Base-by-base conservation (phyloP, 1,140 invertebrate genomes). In the Bombus superbus region DNA sequence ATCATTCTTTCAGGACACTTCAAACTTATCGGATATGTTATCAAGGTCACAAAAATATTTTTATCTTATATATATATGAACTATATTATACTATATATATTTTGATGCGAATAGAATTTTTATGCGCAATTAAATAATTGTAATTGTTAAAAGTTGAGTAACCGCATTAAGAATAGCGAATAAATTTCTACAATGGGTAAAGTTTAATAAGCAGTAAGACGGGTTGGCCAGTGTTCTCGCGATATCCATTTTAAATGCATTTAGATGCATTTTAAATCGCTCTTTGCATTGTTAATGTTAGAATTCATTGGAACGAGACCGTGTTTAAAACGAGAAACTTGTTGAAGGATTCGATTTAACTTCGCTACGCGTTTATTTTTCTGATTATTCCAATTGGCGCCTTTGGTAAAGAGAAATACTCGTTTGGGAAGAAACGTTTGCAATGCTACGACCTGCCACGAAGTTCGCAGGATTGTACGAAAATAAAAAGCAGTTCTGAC, bases 201-300 rank as follows among this genome's bases (percentile, higher is more conserved):
- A 64, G 28, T 62, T 62, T 44, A n/a, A 38, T n/a, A 42, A 47
- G 3, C n/a, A 47, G 2, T 3, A 8, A 68, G 18, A 47, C 32
- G 8, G 42, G 22, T 13, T 28, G 32, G 32, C 35, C 77, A 53
- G 11, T 13, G 4, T 62, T 62, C 22, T 44, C n/a, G 2, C 62
- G 22, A 42, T 44, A n/a, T 35, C n/a, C 22, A 8, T 22, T 53
- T 53, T 5, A 53, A 22, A 22, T 53, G 47, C 47, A 53, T 53
- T 2, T 9, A 4, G 22, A 35, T 13, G 32, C 3, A 69, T 53
- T 53, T 80, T 69, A 80, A 57, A 71, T 71, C 53, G 5, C 8
- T 80, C 64, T 18, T 71, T 80, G 44, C 64, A 80, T 69, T 38
- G 66, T 69, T 80, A 71, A 80, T 57, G 38, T 69, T n/a, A 15